Percentiles rank a stretch among this genome's conserved stretches.
phyloP scores from a whole-genome alignment of 1,140 invertebrate species.

The Portunus trituberculatus region DNA sequence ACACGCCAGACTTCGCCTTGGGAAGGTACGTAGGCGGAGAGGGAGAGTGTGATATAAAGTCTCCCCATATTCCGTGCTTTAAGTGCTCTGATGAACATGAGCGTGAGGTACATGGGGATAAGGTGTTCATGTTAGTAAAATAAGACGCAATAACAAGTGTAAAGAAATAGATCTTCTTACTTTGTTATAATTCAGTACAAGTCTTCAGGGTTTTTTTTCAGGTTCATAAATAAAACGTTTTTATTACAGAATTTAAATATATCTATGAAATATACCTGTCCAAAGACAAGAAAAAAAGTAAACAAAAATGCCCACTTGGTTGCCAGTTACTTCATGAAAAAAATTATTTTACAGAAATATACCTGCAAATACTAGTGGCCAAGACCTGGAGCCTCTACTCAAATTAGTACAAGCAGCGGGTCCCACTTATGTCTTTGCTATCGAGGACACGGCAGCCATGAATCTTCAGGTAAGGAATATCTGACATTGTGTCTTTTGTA shows the following conservation, averaged over 20 bases:
- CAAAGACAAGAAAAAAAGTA: too few species aligned
- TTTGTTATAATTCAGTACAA: too few species aligned
- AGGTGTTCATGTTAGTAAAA: too few species aligned
- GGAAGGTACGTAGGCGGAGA: conserved; percentile 36
- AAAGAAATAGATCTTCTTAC: too few species aligned
- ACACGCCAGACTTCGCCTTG: conserved; percentile 83
- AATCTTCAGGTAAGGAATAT: conserved; percentile 43
- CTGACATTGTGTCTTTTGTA: background rate
- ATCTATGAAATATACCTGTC: too few species aligned
- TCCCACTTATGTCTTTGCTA: conserved; percentile 51
- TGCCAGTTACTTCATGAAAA: background rate
- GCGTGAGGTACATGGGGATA: too few species aligned
- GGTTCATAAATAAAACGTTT: too few species aligned
- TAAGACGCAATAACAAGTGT: too few species aligned
- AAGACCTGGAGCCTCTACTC: background rate
- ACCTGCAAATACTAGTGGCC: background rate
- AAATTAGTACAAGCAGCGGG: conserved; percentile 44
- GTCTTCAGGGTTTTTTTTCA: too few species aligned
- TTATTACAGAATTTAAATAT: too few species aligned
- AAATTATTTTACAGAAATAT: conserved; percentile 15
- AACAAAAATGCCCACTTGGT: too few species aligned
- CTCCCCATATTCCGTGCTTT: background rate
- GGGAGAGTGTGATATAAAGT: background rate
- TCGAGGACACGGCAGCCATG: conserved; percentile 63
- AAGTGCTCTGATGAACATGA: background rate